Conservation (phyloP, 2,113 vertebrate genomes). For the Sciurus niger region DNA sequence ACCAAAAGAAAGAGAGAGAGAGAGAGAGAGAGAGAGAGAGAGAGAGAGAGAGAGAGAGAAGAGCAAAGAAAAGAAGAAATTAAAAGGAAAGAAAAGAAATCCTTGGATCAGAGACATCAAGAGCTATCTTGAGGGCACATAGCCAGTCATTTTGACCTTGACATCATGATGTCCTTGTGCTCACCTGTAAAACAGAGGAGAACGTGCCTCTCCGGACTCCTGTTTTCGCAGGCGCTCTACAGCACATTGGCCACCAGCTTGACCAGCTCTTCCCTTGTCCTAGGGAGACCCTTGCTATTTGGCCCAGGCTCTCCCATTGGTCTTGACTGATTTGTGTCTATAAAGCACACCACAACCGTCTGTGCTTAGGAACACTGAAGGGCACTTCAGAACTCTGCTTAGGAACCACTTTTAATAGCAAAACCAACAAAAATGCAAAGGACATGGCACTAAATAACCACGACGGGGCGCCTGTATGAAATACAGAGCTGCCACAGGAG, state of each 20-base stretch:
- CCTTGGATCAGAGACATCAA: neutral
- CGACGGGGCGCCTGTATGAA: neutral
- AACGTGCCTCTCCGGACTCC: neutral
- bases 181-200: neutral
- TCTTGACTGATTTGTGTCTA: neutral
- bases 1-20: neutral
- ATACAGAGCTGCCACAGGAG: neutral
- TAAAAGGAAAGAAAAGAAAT: neutral
- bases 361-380: neutral
- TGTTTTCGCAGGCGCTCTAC: neutral
- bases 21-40: no score
- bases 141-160: neutral
- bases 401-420: neutral
- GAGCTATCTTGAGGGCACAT: neutral
- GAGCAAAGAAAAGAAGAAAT: no score
- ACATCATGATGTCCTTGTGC: neutral
- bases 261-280: neutral
- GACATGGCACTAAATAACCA: neutral
- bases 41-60: no score
- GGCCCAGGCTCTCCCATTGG: neutral
- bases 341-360: neutral
- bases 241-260: neutral
- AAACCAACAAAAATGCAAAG: slow-evolving; percentile 5
- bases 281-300: neutral
- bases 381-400: neutral